Conservation (phyloP, 2,797 vertebrate genomes). For the Pitangus sulphuratus region DNA sequence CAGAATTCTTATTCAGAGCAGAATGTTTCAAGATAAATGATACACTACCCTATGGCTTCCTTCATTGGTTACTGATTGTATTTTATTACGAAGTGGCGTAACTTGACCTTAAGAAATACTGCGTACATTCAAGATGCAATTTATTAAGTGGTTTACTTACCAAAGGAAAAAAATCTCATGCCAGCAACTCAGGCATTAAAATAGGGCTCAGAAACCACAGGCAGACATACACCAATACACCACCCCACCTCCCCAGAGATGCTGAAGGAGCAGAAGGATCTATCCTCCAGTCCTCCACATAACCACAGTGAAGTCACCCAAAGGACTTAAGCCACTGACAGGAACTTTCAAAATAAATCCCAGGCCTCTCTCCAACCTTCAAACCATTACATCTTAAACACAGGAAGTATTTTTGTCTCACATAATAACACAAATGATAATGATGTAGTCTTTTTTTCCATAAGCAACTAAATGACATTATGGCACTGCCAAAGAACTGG, state of each 20-base stretch:
- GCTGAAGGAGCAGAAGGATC: not conserved
- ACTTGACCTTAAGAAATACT: slow-evolving; percentile 62
- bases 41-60: not conserved
- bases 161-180: not conserved
- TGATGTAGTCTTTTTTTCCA: slow-evolving; percentile 33
- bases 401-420: slow-evolving; percentile 41
- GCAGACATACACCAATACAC: not conserved
- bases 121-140: not conserved
- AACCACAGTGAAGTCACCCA: not conserved
- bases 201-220: not conserved
- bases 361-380: slow-evolving; percentile 1
- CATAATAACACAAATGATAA: slow-evolving; percentile 33
- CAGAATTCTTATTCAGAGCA: slow-evolving; percentile 47
- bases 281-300: not conserved
- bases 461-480: slow-evolving; percentile 45
- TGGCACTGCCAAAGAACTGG: slow-evolving; percentile 13
- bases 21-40: slow-evolving; percentile 46
- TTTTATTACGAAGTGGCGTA: slow-evolving; percentile 24
- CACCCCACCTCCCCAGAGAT: not conserved
- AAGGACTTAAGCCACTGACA: not conserved
- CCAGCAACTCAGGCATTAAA: not conserved
- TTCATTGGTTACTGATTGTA: slow-evolving; percentile 18
- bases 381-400: slow-evolving; percentile 53
- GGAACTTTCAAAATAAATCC: slow-evolving; percentile 1
- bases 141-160: not conserved